Conservation (phyloP, 2,113 vertebrate species). For the Hymenochirus boettgeri region DNA sequence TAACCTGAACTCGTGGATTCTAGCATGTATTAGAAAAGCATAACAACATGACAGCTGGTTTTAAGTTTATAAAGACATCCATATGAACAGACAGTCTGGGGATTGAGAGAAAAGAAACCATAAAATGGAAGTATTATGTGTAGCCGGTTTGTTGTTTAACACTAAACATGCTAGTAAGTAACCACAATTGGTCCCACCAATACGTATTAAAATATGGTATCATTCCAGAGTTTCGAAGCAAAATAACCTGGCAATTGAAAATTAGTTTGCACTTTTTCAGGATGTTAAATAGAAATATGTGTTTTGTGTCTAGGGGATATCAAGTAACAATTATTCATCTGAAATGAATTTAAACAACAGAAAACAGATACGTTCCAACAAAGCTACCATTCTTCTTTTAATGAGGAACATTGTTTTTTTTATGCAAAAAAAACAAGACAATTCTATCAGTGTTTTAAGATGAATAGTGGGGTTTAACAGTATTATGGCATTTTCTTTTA, state of each 20-base stretch:
- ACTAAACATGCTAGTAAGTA: no score
- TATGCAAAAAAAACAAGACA: neutral
- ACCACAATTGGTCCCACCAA: no score
- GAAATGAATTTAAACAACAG: conserved; percentile 3
- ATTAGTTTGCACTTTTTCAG: neutral
- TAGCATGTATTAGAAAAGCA: no score
- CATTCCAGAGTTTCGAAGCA: neutral
- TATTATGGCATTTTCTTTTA: conserved; percentile 13
- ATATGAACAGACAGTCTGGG: no score
- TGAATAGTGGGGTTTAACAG: conserved; percentile 10
- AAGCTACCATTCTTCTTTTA: conserved; percentile 1
- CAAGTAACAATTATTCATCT: neutral
- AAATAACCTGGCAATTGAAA: neutral
- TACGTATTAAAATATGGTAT: no score
- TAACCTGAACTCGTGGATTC: no score
- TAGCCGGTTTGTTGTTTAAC: no score
- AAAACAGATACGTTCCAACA: neutral
- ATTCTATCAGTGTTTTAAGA: conserved; percentile 14
- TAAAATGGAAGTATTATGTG: no score
- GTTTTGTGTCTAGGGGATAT: neutral
- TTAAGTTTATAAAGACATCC: no score
- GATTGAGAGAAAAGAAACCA: no score
- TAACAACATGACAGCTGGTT: no score
- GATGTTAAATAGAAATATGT: neutral
- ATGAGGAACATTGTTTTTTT: neutral